Percentiles rank a stretch among this genome's conserved stretches.
These are phyloP conservation scores for Tenthredo livida DNA, from an alignment of 2,888 invertebrate genomes.

Conservation along the genomic window DNA sequence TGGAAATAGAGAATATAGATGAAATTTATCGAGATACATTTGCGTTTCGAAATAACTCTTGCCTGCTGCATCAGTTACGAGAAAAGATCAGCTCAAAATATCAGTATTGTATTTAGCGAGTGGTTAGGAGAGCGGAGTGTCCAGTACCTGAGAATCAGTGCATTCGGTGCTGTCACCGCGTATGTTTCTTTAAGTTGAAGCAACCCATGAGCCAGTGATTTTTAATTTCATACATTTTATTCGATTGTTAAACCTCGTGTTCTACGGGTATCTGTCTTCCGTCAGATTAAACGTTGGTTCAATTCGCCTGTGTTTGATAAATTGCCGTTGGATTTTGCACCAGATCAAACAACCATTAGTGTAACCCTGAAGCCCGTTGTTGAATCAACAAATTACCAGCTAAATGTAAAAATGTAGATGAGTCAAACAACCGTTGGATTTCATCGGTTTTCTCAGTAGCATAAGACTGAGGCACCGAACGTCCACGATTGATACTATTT, in stretches of 20 bases:
- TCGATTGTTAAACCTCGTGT: not conserved
- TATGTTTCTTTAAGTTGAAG: not conserved
- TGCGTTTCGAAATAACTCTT: not conserved
- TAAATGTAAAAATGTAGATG: slow-evolving; percentile 33
- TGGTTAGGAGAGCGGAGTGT: slow-evolving; percentile 10
- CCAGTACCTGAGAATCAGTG: not conserved
- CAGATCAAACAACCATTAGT: slow-evolving; percentile 26
- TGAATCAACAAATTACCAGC: slow-evolving; percentile 45
- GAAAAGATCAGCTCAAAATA: not conserved
- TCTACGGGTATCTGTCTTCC: not conserved
- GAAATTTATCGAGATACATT: not conserved
- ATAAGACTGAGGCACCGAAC: slow-evolving; percentile 23
- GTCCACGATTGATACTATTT: slow-evolving; percentile 6
- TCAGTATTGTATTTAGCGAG: not conserved
- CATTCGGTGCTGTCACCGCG: not conserved
- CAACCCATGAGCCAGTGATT: not conserved
- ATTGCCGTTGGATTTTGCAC: slow-evolving; percentile 24
- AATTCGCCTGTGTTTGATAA: not conserved
- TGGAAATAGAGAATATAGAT: not conserved
- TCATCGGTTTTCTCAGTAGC: slow-evolving; percentile 32
- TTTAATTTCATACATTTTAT: not conserved
- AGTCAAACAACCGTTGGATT: slow-evolving; percentile 47
- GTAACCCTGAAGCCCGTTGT: not conserved
- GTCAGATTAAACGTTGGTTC: not conserved
- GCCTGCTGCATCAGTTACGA: not conserved